These are phyloP conservation scores for Leucophenga maculata DNA, from an alignment of 2,888 invertebrate species.

Conservation along the genomic window DNA sequence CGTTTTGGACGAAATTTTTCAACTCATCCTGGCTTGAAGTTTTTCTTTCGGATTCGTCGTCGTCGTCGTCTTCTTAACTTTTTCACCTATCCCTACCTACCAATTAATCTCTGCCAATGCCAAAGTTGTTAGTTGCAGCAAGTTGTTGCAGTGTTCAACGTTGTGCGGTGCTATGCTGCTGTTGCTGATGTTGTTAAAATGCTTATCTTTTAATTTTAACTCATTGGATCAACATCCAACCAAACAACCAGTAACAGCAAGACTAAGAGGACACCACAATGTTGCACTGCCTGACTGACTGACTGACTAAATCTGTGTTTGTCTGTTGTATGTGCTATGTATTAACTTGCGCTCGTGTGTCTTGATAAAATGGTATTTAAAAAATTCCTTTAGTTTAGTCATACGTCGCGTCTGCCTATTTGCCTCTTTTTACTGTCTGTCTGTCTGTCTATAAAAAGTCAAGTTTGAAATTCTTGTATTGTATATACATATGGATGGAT, in stretches of 20 bases:
- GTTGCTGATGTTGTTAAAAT: constrained; percentile 67
- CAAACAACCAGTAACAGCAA: constrained; percentile 44
- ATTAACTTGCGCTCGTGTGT: constrained; percentile 53
- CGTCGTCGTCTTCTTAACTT: constrained; percentile 38
- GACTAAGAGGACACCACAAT: constrained; percentile 38
- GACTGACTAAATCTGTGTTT: constrained; percentile 24
- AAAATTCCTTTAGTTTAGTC: constrained; percentile 64
- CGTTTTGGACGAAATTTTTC: constrained; percentile 57
- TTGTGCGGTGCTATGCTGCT: constrained; percentile 30
- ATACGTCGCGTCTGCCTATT: constrained; percentile 34
- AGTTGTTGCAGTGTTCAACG: constrained; percentile 48
- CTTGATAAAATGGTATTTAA: constrained; percentile 68
- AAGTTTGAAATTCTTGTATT: constrained; percentile 47
- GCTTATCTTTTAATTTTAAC: constrained; percentile 71
- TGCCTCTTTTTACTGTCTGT: constrained; percentile 8
- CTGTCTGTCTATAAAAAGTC: constrained; percentile 39
- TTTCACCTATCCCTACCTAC: constrained; percentile 66
- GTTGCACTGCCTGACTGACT: constrained; percentile 35
- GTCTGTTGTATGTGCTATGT: constrained; percentile 35
- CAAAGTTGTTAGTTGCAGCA: constrained; percentile 66
- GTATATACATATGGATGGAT: background rate
- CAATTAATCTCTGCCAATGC: constrained; percentile 71
- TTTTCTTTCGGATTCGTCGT: constrained; percentile 34
- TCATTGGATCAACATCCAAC: constrained; percentile 62
- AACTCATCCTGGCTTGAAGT: constrained; percentile 59